These are phyloP conservation scores for Halcyon senegalensis DNA, from an alignment of 2,113 vertebrate genomes.

Conservation along the genomic window DNA sequence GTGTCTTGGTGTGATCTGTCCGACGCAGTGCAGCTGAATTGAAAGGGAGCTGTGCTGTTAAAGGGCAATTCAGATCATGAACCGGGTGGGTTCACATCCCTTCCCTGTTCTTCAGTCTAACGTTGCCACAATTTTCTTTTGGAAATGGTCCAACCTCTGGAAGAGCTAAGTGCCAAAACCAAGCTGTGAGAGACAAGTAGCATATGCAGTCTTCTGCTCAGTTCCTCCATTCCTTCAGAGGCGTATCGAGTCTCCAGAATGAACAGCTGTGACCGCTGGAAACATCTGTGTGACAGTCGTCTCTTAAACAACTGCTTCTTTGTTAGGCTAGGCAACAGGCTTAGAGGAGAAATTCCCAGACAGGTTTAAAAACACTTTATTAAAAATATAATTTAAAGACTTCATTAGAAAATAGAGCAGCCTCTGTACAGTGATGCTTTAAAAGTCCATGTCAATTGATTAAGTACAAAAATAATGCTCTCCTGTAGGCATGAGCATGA, in stretches of 20 bases:
- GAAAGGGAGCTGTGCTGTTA: neutral
- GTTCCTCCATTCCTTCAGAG: neutral
- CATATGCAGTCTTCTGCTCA: neutral
- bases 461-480: slow-evolving; percentile 12
- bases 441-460: neutral
- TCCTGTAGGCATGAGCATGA: neutral
- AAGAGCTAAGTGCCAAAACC: neutral
- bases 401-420: slow-evolving; percentile 14
- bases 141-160: neutral
- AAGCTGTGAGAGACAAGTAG: neutral
- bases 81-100: neutral
- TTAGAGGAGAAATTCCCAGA: neutral
- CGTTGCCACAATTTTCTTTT: neutral
- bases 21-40: neutral
- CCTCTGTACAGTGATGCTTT: neutral
- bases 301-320: neutral
- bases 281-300: neutral
- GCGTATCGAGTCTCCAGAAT: neutral
- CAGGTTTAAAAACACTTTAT: slow-evolving; percentile 28
- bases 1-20: neutral
- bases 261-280: neutral
- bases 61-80: neutral
- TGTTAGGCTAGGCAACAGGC: neutral
- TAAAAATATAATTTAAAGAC: slow-evolving; percentile 54
- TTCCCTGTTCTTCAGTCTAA: neutral